Percentiles rank a stretch among this genome's conserved stretches.
Evolutionary conservation across 2,888 invertebrate genomes (phyloP).

Genomic region (Limnephilus marmoratus): DNA sequence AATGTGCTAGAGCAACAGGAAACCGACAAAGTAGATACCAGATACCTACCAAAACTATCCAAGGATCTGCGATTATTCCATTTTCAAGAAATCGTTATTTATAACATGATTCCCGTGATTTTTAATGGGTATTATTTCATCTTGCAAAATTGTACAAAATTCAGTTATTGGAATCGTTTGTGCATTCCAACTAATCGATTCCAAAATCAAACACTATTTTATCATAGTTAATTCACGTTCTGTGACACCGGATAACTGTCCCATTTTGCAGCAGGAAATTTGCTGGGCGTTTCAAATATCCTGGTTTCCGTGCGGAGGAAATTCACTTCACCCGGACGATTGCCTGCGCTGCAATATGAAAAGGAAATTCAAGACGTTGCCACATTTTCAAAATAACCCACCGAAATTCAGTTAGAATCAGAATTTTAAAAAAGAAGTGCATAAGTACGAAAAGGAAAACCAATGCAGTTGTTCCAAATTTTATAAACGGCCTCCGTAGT

Average conservation of each 20-base stretch:
- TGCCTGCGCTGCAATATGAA: conserved; percentile 42
- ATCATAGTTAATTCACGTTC: neutral
- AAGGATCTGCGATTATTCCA: too few species aligned
- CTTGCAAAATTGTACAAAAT: neutral
- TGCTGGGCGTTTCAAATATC: conserved; percentile 58
- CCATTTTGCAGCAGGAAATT: conserved; percentile 51
- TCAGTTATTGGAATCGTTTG: neutral
- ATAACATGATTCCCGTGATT: too few species aligned
- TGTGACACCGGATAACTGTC: neutral
- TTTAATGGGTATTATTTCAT: neutral
- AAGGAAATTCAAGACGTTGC: conserved; percentile 1
- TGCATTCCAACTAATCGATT: neutral
- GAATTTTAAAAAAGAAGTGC: neutral
- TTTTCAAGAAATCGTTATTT: too few species aligned
- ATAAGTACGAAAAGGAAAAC: too few species aligned
- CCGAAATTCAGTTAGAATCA: neutral
- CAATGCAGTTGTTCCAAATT: too few species aligned
- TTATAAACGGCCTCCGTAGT: too few species aligned
- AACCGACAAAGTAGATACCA: too few species aligned
- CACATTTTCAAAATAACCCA: neutral
- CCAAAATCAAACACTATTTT: neutral
- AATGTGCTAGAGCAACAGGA: too few species aligned
- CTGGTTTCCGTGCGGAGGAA: conserved; percentile 49
- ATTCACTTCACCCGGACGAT: conserved; percentile 54
- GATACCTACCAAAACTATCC: too few species aligned